These are phyloP conservation scores for Protomyctophum bolini DNA, from an alignment of 2,113 vertebrate genomes.

Conservation along the genomic window DNA sequence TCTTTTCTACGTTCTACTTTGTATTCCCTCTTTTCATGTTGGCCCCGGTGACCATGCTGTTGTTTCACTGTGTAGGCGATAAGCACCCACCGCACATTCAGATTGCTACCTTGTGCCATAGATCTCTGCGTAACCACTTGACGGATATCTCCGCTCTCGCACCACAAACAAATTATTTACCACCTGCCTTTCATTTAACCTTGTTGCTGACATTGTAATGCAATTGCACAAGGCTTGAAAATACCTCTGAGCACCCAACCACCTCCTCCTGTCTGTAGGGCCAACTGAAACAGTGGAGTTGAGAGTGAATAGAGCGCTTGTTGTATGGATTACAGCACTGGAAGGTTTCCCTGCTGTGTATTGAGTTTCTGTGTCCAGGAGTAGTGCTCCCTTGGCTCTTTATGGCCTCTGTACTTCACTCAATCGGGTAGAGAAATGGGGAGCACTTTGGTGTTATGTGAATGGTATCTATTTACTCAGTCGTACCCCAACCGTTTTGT, in stretches of 20 bases:
- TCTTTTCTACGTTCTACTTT: background rate
- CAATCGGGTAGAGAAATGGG: background rate
- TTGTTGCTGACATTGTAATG: slow-evolving; percentile 45
- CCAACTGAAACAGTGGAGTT: slow-evolving; percentile 30
- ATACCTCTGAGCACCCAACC: slow-evolving; percentile 1
- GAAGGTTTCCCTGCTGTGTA: slow-evolving; percentile 44
- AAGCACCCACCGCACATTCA: slow-evolving; percentile 33
- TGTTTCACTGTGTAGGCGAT: slow-evolving; percentile 28
- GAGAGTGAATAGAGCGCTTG: slow-evolving; percentile 46
- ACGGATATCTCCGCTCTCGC: slow-evolving; percentile 45
- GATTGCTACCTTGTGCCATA: slow-evolving; percentile 11
- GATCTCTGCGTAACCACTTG: slow-evolving; percentile 33
- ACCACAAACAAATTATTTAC: slow-evolving; percentile 49
- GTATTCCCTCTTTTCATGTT: slow-evolving; percentile 30
- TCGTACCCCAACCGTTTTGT: slow-evolving; percentile 20
- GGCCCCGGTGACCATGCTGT: slow-evolving; percentile 37
- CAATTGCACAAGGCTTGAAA: slow-evolving; percentile 18
- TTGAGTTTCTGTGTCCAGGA: slow-evolving; percentile 45
- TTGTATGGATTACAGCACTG: slow-evolving; percentile 39
- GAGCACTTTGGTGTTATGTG: background rate
- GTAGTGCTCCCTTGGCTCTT: slow-evolving; percentile 27
- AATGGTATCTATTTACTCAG: slow-evolving; percentile 15
- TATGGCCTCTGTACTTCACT: background rate
- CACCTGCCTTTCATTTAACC: slow-evolving; percentile 52
- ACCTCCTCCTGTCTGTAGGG: slow-evolving; percentile 21